Evolutionary conservation across 2,888 invertebrate species (phyloP), one percentile per base, ranked within the genome.

Genomic region (Teleiodes luculella): DNA sequence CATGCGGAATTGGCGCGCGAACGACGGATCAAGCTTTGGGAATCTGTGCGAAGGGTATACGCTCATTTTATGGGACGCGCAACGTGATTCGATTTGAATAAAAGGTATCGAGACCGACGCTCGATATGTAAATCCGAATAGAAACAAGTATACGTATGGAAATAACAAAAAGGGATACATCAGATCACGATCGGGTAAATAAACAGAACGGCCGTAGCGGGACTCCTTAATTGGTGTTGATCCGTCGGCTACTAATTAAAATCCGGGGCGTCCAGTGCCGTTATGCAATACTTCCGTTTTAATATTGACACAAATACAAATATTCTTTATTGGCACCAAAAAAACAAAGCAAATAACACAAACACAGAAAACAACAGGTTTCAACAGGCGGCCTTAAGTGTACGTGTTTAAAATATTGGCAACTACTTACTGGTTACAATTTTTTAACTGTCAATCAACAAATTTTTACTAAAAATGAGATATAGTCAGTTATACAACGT

Each of bases 11-110:
- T 65, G 60, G 58, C 55, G 62, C 59, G 64, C 57, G 61, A 62
- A 59, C 55, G 62, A 57, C 57, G 62, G 64, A 65, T 60, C 61
- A 55, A 37, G 54, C 56, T 41, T 51, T 61, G 55, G 53, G 61
- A 65, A 63, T 61, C 53, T 57, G 56, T 60, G 57, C 50, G 47
- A 57, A 56, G 57, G 58, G 60, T 60, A 59, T 57, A 61, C 58
- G 55, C 56, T 55, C 63, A 60, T 62, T 64, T 64, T 62, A 65
- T 63, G 59, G 61, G 57, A 54, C 56, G 58, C 55, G 51, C 55
- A 60, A 62, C 67, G 66, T 67, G 61, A 67, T 66, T 66, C 62
- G 64, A 68, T 68, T 71, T 66, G 63, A 65, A 67, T 66, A 67
- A 63, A 67, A 66, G 63, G 66, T 64, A 66, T 67, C 62, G 63